A percentile compares a stretch with the other conserved stretches of the same genome.
phyloP scores from a whole-genome alignment of 2,888 invertebrate genomes.

The Masnerella sp. region DNA sequence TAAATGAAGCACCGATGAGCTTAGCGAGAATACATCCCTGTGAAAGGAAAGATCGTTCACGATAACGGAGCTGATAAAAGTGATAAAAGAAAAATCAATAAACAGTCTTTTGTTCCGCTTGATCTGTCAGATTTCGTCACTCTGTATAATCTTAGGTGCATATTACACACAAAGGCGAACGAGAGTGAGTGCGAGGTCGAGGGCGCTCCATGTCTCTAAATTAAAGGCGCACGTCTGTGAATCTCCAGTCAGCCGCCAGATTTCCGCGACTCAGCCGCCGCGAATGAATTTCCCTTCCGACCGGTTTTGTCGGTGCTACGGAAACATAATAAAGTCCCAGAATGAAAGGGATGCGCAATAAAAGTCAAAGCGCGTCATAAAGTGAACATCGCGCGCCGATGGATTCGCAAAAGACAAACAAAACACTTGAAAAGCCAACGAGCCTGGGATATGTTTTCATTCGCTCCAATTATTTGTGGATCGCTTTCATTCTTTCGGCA shows the following conservation, averaged over 20 bases:
- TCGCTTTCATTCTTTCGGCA: constrained; percentile 12
- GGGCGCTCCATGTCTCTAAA: constrained; percentile 74
- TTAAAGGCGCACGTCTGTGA: constrained; percentile 75
- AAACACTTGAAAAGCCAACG: constrained; percentile 20
- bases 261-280: constrained; percentile 68
- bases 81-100: constrained; percentile 31
- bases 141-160: constrained; percentile 42
- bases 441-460: constrained; percentile 23
- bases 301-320: not conserved
- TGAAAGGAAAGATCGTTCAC: too few relatives aligned
- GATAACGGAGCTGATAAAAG: not conserved
- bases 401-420: constrained; percentile 29
- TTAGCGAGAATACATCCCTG: too few relatives aligned
- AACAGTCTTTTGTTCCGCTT: constrained; percentile 23
- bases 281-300: constrained; percentile 36
- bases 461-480: not conserved
- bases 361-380: too few relatives aligned
- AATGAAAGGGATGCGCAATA: not conserved
- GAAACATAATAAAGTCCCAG: not conserved
- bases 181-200: constrained; percentile 71
- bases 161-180: constrained; percentile 53
- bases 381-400: constrained; percentile 12
- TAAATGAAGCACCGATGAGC: too few relatives aligned
- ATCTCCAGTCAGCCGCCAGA: constrained; percentile 75
- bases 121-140: constrained; percentile 41